These are phyloP conservation scores for Leptodactylus fuscus DNA, from an alignment of 2,113 vertebrate species.

Conservation along the genomic window DNA sequence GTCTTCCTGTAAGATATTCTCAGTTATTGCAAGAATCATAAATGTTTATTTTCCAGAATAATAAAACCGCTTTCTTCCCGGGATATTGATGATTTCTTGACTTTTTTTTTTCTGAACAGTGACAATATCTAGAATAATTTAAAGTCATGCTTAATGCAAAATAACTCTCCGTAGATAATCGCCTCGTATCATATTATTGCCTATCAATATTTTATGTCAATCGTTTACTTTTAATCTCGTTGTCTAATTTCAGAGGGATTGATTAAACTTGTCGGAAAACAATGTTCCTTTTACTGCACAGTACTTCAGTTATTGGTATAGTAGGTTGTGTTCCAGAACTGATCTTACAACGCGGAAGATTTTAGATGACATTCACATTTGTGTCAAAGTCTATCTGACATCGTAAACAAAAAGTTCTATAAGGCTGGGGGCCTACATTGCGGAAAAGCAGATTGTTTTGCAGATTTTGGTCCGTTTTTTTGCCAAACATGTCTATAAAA, in stretches of 20 bases:
- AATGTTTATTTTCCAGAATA: conserved; percentile 27
- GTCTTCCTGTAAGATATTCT: conserved; percentile 6
- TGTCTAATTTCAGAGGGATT: not conserved
- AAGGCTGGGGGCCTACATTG: too few relatives aligned
- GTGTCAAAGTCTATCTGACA: too few relatives aligned
- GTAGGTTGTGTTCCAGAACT: too few relatives aligned
- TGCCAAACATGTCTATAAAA: too few relatives aligned
- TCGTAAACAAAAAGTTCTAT: too few relatives aligned
- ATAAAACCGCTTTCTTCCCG: not conserved
- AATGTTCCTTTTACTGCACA: too few relatives aligned
- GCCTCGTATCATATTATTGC: not conserved
- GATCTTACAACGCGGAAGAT: too few relatives aligned
- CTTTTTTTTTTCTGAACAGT: not conserved
- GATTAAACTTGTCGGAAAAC: too few relatives aligned
- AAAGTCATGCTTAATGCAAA: not conserved
- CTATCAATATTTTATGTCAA: not conserved
- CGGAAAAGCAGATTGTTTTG: too few relatives aligned
- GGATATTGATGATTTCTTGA: not conserved
- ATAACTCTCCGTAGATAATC: not conserved
- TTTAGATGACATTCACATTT: too few relatives aligned
- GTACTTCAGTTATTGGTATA: too few relatives aligned
- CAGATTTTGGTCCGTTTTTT: too few relatives aligned
- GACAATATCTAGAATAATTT: not conserved
- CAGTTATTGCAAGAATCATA: conserved; percentile 34
- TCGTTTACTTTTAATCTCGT: not conserved